Evolutionary conservation across 2,113 vertebrate species (phyloP).

Genomic region (Marcusenius ussheri): DNA sequence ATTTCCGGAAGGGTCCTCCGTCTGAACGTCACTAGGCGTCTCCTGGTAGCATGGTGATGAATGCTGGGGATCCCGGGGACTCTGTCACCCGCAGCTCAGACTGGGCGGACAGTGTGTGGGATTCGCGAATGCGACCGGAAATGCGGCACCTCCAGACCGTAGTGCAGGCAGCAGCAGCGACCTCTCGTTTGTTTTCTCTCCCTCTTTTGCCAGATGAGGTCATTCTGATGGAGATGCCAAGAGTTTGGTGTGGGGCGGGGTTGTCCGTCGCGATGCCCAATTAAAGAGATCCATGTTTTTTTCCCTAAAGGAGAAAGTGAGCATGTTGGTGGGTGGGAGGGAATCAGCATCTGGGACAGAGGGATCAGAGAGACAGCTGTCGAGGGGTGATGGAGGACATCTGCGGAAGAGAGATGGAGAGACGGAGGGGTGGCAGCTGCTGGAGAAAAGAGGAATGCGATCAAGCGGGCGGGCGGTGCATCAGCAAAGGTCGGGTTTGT

Average conservation of each 20-base stretch:
- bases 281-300: neutral
- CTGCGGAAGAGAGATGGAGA: conserved; percentile 18
- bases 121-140: neutral
- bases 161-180: neutral
- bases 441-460: neutral
- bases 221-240: neutral
- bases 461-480: too few relatives aligned
- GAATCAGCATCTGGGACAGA: conserved; percentile 13
- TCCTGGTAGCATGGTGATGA: neutral
- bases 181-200: neutral
- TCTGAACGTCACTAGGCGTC: neutral
- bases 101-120: neutral
- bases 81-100: neutral
- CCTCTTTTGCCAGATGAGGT: neutral
- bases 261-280: conserved; percentile 31
- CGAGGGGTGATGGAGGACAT: conserved; percentile 26
- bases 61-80: neutral
- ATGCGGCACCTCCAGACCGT: too few relatives aligned
- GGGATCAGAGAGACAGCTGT: conserved; percentile 28
- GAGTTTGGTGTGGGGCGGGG: neutral
- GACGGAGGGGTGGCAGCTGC: neutral
- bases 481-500: neutral
- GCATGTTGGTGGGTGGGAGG: neutral
- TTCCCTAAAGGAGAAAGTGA: neutral
- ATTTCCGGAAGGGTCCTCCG: neutral